A percentile compares a stretch with the other conserved stretches of the same genome.
Conservation (phyloP, 2,888 invertebrate genomes). For the Serrognathus titanus region DNA sequence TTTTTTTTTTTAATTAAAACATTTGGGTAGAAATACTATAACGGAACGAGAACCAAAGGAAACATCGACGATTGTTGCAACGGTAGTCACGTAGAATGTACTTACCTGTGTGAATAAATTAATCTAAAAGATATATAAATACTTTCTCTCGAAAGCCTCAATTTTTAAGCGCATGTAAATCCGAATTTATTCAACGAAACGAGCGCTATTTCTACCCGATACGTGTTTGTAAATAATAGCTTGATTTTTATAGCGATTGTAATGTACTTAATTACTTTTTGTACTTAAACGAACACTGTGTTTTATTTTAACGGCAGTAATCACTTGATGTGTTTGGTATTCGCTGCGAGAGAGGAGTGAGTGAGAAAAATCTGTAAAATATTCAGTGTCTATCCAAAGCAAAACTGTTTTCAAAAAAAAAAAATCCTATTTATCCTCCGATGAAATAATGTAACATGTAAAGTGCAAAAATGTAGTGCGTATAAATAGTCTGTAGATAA, state of each 20-base stretch:
- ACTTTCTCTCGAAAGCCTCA: no score
- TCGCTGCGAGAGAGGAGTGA: background rate
- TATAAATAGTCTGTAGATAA: constrained; percentile 37
- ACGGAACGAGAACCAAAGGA: background rate
- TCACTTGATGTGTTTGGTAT: background rate
- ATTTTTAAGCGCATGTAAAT: no score
- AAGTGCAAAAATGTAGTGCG: constrained; percentile 25
- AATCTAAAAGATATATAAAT: no score
- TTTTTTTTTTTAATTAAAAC: background rate
- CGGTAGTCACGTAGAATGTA: no score
- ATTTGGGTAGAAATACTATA: background rate
- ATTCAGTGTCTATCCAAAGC: background rate
- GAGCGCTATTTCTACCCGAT: constrained; percentile 1
- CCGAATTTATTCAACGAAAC: constrained; percentile 1
- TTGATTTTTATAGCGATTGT: background rate
- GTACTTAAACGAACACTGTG: background rate
- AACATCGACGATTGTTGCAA: no score
- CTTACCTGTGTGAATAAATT: no score
- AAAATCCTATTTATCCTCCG: constrained; percentile 23
- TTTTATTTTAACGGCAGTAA: background rate
- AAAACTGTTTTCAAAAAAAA: background rate
- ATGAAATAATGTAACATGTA: constrained; percentile 11
- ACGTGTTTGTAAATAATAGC: constrained; percentile 5
- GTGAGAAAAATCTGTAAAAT: background rate
- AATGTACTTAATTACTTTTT: background rate